Evolutionary conservation across 1,140 invertebrate genomes (phyloP).

Genomic region (Ctenoplectra terminalis): DNA sequence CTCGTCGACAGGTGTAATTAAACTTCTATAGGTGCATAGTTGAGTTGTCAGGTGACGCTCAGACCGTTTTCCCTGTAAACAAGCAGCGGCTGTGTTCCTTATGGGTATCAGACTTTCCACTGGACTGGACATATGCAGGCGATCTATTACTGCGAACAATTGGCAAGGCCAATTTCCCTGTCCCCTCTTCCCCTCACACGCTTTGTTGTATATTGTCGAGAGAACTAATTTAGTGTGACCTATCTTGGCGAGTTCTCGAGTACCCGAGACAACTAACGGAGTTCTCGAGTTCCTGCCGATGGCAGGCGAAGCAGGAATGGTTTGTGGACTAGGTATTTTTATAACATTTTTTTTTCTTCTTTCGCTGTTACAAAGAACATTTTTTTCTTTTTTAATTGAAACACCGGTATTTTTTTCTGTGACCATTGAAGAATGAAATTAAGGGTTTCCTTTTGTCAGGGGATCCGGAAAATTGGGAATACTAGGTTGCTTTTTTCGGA

Average conservation of each 20-base stretch:
- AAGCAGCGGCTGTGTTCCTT: conserved; percentile 11
- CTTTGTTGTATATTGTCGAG: not conserved
- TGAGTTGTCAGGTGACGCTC: not conserved
- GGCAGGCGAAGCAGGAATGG: too few species aligned
- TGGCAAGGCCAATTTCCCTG: not conserved
- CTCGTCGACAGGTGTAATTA: conserved; percentile 9
- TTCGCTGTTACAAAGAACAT: too few species aligned
- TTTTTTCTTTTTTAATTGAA: too few species aligned
- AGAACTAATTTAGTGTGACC: conserved; percentile 17
- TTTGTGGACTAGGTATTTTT: too few species aligned
- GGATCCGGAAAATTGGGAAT: too few species aligned
- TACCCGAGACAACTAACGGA: not conserved
- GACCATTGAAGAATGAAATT: too few species aligned
- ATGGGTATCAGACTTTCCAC: not conserved
- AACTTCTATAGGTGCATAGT: not conserved
- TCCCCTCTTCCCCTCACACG: not conserved
- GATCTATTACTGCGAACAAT: conserved; percentile 14
- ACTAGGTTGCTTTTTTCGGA: too few species aligned
- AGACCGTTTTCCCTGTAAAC: not conserved
- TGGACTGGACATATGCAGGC: too few species aligned
- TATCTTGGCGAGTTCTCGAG: not conserved
- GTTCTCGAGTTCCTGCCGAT: not conserved
- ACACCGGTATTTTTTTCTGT: too few species aligned
- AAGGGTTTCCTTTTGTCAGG: too few species aligned
- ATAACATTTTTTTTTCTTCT: too few species aligned